These are phyloP conservation scores for Pterostichus niger DNA, from an alignment of 2,888 invertebrate species.

Conservation along the genomic window DNA sequence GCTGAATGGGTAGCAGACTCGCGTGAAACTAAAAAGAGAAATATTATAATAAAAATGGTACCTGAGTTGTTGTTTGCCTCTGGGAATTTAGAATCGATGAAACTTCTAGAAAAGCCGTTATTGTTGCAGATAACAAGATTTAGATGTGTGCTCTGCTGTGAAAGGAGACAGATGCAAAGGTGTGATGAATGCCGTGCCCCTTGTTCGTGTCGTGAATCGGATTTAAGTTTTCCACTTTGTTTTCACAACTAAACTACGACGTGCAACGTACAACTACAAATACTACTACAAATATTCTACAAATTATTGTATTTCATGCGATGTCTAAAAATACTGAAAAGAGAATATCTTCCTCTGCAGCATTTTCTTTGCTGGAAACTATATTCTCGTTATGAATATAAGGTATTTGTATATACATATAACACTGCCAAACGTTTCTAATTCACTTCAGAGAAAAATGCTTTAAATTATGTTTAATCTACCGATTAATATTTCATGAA, in stretches of 20 bases:
- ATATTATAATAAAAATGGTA: conserved; percentile 55
- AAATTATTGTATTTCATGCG: conserved; percentile 18
- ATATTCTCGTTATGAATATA: not conserved
- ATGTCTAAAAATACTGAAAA: too few relatives aligned
- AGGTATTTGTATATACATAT: too few relatives aligned
- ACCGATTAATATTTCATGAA: too few relatives aligned
- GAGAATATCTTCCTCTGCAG: not conserved
- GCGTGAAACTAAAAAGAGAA: conserved; percentile 40
- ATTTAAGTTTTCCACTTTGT: conserved; percentile 51
- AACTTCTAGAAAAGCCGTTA: conserved; percentile 53
- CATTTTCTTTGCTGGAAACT: not conserved
- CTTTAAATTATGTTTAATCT: too few relatives aligned
- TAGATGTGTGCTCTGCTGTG: conserved; percentile 55
- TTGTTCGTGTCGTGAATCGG: conserved; percentile 38
- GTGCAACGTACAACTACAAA: not conserved
- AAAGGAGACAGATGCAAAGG: conserved; percentile 52
- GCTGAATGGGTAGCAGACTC: not conserved
- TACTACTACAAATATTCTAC: conserved; percentile 15
- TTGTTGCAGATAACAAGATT: conserved; percentile 58
- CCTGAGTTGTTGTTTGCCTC: conserved; percentile 51
- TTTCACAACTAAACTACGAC: conserved; percentile 41
- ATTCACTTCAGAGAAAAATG: too few relatives aligned
- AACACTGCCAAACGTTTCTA: too few relatives aligned
- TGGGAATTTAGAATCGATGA: conserved; percentile 52
- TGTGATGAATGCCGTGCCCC: conserved; percentile 44